A percentile compares a stretch with the other conserved stretches of the same genome.
Conservation (phyloP, 64 coral and sea anemone genomes). For the Acropora yongei region DNA sequence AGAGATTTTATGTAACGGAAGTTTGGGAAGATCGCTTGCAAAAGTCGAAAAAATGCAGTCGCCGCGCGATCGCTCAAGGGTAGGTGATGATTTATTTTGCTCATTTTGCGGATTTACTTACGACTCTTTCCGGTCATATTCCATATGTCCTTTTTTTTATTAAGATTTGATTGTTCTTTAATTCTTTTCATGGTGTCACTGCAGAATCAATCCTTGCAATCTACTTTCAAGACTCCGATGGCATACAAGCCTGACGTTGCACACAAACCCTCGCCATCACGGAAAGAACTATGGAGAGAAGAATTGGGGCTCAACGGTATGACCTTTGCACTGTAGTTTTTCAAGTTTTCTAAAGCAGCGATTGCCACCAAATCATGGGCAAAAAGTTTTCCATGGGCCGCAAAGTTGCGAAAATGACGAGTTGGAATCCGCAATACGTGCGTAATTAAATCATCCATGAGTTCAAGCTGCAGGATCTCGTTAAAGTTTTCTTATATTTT, state of each 20-base stretch:
- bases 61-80: neutral
- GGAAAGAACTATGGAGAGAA: constrained; percentile 92
- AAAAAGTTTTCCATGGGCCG: neutral
- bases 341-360: neutral
- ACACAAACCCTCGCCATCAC: constrained; percentile 88
- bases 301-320: constrained; percentile 90
- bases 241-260: constrained; percentile 72
- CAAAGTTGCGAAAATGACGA: neutral
- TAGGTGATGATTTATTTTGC: neutral
- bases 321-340: neutral
- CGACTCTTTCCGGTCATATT: neutral
- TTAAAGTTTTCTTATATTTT: neutral
- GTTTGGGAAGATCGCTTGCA: too few relatives aligned
- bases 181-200: neutral
- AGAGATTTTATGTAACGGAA: too few relatives aligned
- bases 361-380: neutral
- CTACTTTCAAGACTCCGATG: constrained; percentile 86
- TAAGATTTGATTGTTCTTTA: neutral
- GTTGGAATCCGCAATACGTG: too few relatives aligned
- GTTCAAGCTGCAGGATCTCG: neutral
- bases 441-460: too few relatives aligned
- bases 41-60: constrained; percentile 25
- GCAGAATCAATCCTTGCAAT: constrained; percentile 1
- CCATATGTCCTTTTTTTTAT: neutral
- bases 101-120: neutral